Evolutionary conservation across 2,888 invertebrate species (phyloP).

Genomic region (Mesorhabditis spiculigera): DNA sequence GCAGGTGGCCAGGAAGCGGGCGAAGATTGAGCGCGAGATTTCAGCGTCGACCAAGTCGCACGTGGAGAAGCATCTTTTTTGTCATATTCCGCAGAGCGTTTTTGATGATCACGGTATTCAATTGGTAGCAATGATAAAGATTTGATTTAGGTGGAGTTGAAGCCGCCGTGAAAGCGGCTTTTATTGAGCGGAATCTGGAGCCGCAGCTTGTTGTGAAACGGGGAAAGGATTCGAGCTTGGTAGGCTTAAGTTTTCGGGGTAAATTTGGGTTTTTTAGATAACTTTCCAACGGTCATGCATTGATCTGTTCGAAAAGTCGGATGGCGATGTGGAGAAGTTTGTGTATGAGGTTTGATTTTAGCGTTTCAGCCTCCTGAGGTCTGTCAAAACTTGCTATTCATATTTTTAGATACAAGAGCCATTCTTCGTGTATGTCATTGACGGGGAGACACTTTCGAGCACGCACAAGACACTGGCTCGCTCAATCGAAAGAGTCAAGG

Average conservation of each 20-base stretch:
- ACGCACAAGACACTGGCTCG: background rate
- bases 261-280: background rate
- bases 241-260: background rate
- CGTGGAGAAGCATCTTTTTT: constrained; percentile 1
- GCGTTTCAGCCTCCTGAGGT: background rate
- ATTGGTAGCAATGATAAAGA: background rate
- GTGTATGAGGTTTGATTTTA: background rate
- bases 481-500: constrained; percentile 1
- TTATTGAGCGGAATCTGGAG: constrained; percentile 1
- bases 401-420: background rate
- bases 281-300: background rate
- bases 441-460: background rate
- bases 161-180: background rate
- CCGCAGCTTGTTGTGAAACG: background rate
- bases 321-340: constrained; percentile 4
- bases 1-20: background rate
- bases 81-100: background rate
- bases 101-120: background rate
- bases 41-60: background rate
- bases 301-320: background rate
- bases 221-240: background rate
- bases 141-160: background rate
- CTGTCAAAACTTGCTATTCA: background rate
- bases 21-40: constrained; percentile 4
- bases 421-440: background rate